phyloP scores from a whole-genome alignment of 2,113 vertebrate genomes.

The Sporophila hypoxantha region DNA sequence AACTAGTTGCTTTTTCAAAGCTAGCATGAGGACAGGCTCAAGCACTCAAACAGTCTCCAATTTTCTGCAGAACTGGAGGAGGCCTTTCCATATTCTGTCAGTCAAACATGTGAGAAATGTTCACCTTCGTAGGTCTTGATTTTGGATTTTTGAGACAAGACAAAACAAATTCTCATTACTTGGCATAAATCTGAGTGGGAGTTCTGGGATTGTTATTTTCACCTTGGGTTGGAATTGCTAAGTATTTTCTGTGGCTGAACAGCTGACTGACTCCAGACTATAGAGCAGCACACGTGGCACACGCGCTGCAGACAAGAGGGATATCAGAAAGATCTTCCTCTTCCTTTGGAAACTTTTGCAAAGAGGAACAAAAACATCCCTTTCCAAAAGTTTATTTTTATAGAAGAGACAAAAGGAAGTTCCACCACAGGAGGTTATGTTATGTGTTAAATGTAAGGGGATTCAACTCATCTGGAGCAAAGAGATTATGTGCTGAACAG shows the following conservation, averaged over 20 bases:
- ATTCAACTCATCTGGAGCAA: background rate
- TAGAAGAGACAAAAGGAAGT: conserved; percentile 49
- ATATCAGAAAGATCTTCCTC: conserved; percentile 41
- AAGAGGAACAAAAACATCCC: conserved; percentile 52
- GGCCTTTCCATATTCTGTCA: background rate
- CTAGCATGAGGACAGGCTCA: background rate
- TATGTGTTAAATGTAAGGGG: background rate
- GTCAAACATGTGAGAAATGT: background rate
- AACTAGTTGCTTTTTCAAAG: background rate
- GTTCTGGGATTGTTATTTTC: background rate
- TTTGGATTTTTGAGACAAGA: background rate
- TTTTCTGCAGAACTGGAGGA: background rate
- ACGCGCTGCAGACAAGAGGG: background rate
- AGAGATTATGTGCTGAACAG: background rate
- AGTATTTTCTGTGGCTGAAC: background rate
- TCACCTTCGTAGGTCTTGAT: background rate
- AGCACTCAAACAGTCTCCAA: background rate
- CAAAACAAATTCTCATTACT: background rate
- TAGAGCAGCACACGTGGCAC: background rate
- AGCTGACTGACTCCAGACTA: background rate
- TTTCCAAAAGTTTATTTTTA: conserved; percentile 44
- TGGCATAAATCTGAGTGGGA: background rate
- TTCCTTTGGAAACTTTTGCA: conserved; percentile 52
- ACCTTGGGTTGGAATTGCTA: background rate
- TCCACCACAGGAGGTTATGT: conserved; percentile 13